phyloP scores from a whole-genome alignment of 2,888 invertebrate species.

The Allacma fusca region DNA sequence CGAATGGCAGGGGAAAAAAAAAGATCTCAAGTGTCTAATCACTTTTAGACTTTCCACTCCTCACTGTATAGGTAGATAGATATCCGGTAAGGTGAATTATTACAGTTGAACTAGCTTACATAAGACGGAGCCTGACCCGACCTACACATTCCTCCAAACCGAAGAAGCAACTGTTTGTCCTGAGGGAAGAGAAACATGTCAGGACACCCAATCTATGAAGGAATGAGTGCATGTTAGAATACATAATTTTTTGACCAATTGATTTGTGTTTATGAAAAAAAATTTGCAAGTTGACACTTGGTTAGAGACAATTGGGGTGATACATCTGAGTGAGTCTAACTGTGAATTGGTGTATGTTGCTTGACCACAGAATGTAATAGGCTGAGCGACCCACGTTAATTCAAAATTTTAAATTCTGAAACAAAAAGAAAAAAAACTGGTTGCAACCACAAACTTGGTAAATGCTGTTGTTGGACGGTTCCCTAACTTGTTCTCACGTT shows the following conservation, averaged over 20 bases:
- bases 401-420: not conserved
- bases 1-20: too few species aligned
- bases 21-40: too few species aligned
- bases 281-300: not conserved
- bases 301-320: not conserved
- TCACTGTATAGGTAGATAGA: too few species aligned
- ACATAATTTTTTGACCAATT: too few species aligned
- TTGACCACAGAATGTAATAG: not conserved
- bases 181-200: not conserved
- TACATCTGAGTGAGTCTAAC: not conserved
- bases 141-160: constrained; percentile 1
- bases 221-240: too few species aligned
- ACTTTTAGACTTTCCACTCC: too few species aligned
- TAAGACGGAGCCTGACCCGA: not conserved
- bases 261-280: not conserved
- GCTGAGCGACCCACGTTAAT: not conserved
- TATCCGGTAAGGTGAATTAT: not conserved
- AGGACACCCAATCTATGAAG: too few species aligned
- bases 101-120: not conserved
- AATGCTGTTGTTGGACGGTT: not conserved
- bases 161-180: not conserved
- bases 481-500: constrained; percentile 8
- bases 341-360: not conserved
- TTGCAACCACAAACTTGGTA: not conserved
- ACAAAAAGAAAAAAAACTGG: constrained; percentile 1